These are phyloP conservation scores for Pseudoatta argentina DNA, from an alignment of 1,140 invertebrate genomes.

Conservation along the genomic window DNA sequence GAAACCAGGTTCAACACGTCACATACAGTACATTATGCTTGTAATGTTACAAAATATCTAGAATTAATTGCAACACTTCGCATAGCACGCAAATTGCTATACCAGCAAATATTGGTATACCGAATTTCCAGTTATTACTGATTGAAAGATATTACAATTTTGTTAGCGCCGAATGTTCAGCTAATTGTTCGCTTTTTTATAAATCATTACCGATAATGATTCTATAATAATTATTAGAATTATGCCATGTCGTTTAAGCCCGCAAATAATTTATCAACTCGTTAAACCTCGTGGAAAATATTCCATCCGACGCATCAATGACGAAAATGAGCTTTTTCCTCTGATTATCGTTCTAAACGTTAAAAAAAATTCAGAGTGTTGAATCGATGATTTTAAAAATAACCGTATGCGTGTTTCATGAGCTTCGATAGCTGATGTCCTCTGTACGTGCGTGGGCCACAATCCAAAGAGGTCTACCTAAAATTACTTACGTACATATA, in stretches of 20 bases:
- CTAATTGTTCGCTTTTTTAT: constrained; percentile 38
- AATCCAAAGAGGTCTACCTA: constrained; percentile 52
- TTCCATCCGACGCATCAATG: background rate
- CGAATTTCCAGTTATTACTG: constrained; percentile 29
- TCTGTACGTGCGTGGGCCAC: constrained; percentile 7
- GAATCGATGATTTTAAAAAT: background rate
- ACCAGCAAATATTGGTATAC: constrained; percentile 45
- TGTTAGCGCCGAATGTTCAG: background rate
- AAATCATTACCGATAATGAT: constrained; percentile 1
- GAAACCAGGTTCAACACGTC: constrained; percentile 29
- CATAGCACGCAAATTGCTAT: constrained; percentile 37
- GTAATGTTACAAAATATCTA: constrained; percentile 34
- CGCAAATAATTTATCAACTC: background rate
- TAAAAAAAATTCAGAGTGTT: background rate
- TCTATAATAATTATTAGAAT: constrained; percentile 11
- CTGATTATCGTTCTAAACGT: background rate
- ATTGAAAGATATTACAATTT: constrained; percentile 33
- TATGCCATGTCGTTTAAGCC: background rate
- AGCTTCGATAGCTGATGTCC: background rate
- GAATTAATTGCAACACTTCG: constrained; percentile 37
- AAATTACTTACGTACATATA: constrained; percentile 27
- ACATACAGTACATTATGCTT: constrained; percentile 11
- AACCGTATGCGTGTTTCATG: background rate
- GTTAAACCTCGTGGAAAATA: background rate
- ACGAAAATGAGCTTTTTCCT: background rate